These are phyloP conservation scores for Pluvianellus socialis DNA, from an alignment of 2,113 vertebrate species.

Conservation along the genomic window DNA sequence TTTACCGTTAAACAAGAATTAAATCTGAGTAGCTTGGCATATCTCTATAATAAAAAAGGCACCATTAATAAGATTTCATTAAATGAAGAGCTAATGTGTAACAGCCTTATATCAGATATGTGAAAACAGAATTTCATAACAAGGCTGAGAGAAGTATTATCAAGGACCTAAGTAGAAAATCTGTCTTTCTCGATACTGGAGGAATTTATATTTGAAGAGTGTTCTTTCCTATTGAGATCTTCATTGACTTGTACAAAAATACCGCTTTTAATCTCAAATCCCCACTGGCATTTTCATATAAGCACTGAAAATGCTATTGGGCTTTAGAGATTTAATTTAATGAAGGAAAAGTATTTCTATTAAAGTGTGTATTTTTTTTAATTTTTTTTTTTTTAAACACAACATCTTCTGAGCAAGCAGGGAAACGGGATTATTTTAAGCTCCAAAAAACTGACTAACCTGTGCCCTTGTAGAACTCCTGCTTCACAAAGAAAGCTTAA, in stretches of 20 bases:
- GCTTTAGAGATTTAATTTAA: constrained; percentile 86
- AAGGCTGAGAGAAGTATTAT: constrained; percentile 43
- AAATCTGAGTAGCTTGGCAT: constrained; percentile 42
- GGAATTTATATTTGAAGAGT: constrained; percentile 77
- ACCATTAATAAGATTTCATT: constrained; percentile 64
- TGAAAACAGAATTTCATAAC: constrained; percentile 64
- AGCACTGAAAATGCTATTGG: constrained; percentile 81
- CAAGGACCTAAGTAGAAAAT: constrained; percentile 46
- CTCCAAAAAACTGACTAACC: constrained; percentile 58
- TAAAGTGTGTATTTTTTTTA: constrained; percentile 69
- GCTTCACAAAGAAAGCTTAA: constrained; percentile 48
- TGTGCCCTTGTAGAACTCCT: constrained; percentile 31
- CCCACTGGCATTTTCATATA: constrained; percentile 82
- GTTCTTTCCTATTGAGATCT: constrained; percentile 79
- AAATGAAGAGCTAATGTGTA: constrained; percentile 56
- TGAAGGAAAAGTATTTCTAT: constrained; percentile 84
- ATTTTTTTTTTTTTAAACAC: constrained; percentile 28
- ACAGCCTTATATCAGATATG: constrained; percentile 65
- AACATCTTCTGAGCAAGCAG: constrained; percentile 67
- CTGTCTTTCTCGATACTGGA: constrained; percentile 53
- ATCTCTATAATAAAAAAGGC: constrained; percentile 52
- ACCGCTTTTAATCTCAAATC: constrained; percentile 84
- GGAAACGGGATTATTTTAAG: constrained; percentile 65
- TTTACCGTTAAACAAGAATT: constrained; percentile 58
- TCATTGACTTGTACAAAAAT: constrained; percentile 83